Percentiles rank a stretch among this genome's conserved stretches.
Conservation (phyloP, 1,140 invertebrate genomes). For the Trypoxylus dichotomus region DNA sequence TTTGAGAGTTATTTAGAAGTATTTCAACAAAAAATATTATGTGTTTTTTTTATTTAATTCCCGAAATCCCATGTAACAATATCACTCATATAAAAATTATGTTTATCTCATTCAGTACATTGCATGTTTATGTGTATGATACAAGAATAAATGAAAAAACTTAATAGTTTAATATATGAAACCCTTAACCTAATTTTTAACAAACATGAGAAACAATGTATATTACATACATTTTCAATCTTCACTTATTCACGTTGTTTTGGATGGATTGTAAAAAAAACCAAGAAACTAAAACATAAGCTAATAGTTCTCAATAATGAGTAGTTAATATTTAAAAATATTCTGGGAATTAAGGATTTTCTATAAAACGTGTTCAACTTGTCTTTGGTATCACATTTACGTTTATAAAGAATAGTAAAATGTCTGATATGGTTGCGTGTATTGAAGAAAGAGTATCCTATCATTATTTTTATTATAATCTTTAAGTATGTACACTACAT, state of each 20-base stretch:
- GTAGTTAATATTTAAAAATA: background rate
- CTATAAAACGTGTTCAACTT: background rate
- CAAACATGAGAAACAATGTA: background rate
- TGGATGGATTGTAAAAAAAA: background rate
- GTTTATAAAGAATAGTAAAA: background rate
- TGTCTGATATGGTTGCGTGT: background rate
- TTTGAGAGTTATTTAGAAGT: no score
- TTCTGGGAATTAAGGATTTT: background rate
- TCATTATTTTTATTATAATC: no score
- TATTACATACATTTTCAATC: background rate
- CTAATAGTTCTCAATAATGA: background rate
- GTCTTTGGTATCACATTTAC: constrained; percentile 21
- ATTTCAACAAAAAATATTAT: background rate
- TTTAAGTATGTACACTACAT: no score
- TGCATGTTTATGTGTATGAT: background rate
- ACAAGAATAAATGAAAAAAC: background rate
- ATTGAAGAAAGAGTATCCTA: background rate
- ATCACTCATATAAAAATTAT: constrained; percentile 22
- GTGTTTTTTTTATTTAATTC: background rate
- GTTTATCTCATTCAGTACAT: background rate
- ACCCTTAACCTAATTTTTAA: constrained; percentile 19
- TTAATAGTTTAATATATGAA: constrained; percentile 4
- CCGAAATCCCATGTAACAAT: constrained; percentile 4
- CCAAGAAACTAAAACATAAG: background rate
- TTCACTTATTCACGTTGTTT: background rate